A percentile compares a stretch with the other conserved stretches of the same genome.
Evolutionary conservation across 2,113 vertebrate species (phyloP).

Genomic region (Sylvietta virens): DNA sequence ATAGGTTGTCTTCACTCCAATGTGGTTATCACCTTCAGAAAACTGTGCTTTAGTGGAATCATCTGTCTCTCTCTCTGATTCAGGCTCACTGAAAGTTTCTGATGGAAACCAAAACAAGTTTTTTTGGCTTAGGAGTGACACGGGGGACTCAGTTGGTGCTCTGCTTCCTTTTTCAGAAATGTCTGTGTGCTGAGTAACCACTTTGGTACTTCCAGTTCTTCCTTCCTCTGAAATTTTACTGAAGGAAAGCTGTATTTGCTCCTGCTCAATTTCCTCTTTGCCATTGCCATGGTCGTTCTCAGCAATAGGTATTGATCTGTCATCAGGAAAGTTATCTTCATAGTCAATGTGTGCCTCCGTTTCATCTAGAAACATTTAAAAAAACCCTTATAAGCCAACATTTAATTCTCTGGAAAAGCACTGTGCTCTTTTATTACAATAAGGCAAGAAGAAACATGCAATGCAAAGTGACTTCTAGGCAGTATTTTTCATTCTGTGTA

Average conservation of each 20-base stretch:
- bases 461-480: not conserved
- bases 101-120: conserved; percentile 87
- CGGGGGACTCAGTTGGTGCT: conserved; percentile 73
- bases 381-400: not conserved
- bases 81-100: conserved; percentile 75
- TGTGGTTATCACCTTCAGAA: conserved; percentile 63
- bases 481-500: not conserved
- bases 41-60: conserved; percentile 54
- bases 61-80: conserved; percentile 46
- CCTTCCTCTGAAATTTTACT: conserved; percentile 7
- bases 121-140: conserved; percentile 83
- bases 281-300: conserved; percentile 54
- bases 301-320: conserved; percentile 65
- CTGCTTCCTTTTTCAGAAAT: not conserved
- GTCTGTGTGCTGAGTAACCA: conserved; percentile 9
- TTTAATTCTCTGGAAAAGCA: not conserved
- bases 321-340: conserved; percentile 88
- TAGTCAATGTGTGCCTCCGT: conserved; percentile 85
- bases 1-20: conserved; percentile 59
- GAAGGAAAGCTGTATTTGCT: conserved; percentile 43
- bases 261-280: conserved; percentile 24
- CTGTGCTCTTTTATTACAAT: not conserved
- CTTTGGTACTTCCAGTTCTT: conserved; percentile 8
- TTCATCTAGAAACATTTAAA: conserved; percentile 71
- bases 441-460: not conserved